Percentiles rank a stretch among this genome's conserved stretches.
These are phyloP conservation scores for Cheirogaleus medius DNA, from an alignment of 2,113 vertebrate genomes.

Conservation along the genomic window DNA sequence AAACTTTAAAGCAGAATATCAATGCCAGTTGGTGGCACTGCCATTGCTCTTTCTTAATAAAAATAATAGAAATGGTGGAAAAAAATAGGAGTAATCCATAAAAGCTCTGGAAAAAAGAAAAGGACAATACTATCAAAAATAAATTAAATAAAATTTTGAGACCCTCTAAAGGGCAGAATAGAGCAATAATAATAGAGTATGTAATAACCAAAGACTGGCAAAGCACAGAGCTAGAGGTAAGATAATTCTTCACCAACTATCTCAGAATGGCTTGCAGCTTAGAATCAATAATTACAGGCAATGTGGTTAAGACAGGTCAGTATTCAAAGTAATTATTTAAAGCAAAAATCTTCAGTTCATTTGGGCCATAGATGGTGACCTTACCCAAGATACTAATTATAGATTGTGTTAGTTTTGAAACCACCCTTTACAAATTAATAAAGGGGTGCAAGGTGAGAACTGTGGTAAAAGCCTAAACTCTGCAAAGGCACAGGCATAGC, in stretches of 20 bases:
- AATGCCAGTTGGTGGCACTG: background rate
- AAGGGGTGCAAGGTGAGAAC: no score
- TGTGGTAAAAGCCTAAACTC: no score
- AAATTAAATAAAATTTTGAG: background rate
- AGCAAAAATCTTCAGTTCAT: background rate
- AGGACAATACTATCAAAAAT: background rate
- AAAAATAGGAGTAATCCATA: background rate
- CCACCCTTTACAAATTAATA: no score
- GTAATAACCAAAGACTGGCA: background rate
- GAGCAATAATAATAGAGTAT: background rate
- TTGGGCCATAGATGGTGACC: background rate
- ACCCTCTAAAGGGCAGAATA: background rate
- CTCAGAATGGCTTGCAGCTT: background rate
- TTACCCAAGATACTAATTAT: background rate
- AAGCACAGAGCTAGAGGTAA: background rate
- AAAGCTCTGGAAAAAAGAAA: background rate
- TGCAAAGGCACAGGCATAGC: no score
- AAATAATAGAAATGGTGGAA: background rate
- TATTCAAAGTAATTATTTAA: background rate
- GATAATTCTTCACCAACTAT: background rate
- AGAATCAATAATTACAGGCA: background rate
- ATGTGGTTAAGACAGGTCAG: background rate
- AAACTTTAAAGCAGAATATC: background rate
- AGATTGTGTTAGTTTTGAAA: background rate
- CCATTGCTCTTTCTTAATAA: background rate